Evolutionary conservation across 1,140 invertebrate genomes (phyloP).

Genomic region (Steinernema feltiae): DNA sequence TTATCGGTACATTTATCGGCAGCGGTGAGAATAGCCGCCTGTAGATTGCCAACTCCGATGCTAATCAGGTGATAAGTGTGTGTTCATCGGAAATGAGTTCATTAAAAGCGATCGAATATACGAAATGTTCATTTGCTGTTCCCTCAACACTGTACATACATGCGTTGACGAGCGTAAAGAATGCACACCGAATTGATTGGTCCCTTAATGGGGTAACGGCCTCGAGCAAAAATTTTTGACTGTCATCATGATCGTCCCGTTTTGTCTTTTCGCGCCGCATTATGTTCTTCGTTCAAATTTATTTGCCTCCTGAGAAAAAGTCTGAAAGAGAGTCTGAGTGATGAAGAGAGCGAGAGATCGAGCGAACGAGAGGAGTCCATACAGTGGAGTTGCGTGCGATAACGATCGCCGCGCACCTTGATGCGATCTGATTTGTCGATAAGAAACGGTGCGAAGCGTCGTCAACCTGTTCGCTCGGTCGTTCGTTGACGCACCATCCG

Average conservation of each 20-base stretch:
- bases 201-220: not conserved
- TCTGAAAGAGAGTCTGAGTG: not conserved
- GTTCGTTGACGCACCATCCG: not conserved
- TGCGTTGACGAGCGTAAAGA: not conserved
- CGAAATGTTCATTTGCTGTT: too few species aligned
- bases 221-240: not conserved
- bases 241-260: slow-evolving; percentile 3
- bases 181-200: not conserved
- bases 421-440: not conserved
- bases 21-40: not conserved
- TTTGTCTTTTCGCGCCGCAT: slow-evolving; percentile 11
- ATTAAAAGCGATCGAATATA: too few species aligned
- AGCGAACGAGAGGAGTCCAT: not conserved
- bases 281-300: slow-evolving; percentile 15
- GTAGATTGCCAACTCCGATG: not conserved
- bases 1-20: not conserved
- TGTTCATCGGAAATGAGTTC: not conserved
- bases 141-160: too few species aligned
- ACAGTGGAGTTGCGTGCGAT: not conserved
- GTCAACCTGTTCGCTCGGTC: slow-evolving; percentile 7
- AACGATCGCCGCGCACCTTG: slow-evolving; percentile 9
- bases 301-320: slow-evolving; percentile 9
- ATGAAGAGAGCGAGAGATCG: not conserved
- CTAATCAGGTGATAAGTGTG: not conserved
- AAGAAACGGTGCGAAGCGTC: not conserved